These are phyloP conservation scores for Clostera curtula DNA, from an alignment of 2,888 invertebrate species.

Conservation along the genomic window DNA sequence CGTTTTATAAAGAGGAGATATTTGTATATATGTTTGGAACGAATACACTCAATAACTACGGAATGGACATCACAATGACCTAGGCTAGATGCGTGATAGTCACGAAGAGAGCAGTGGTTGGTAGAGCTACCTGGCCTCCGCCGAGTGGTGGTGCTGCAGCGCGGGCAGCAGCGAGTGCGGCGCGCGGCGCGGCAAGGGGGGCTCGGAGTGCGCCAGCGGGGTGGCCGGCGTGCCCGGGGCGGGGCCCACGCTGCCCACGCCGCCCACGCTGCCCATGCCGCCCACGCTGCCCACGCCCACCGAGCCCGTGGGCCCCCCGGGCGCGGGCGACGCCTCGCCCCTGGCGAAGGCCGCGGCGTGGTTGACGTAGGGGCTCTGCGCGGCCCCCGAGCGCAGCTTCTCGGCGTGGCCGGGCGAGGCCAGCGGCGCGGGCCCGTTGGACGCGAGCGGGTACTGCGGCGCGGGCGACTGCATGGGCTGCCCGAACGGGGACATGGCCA, in stretches of 20 bases:
- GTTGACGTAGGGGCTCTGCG: constrained; percentile 75
- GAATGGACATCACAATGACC: too few relatives aligned
- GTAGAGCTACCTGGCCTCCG: constrained; percentile 23
- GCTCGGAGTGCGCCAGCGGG: constrained; percentile 54
- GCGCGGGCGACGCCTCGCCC: constrained; percentile 29
- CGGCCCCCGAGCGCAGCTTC: constrained; percentile 60
- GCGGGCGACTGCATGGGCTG: constrained; percentile 77
- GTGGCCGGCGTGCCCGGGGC: constrained; percentile 54
- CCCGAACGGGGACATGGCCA: constrained; percentile 84
- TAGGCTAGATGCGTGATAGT: too few relatives aligned
- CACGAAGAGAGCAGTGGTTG: too few relatives aligned
- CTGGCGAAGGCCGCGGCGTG: constrained; percentile 36
- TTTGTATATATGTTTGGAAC: too few relatives aligned
- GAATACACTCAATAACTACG: too few relatives aligned
- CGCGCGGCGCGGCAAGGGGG: constrained; percentile 27
- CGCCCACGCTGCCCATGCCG: constrained; percentile 35
- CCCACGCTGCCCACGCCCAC: constrained; percentile 33
- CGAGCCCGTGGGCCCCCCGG: constrained; percentile 42
- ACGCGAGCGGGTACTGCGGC: constrained; percentile 73
- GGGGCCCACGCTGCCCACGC: constrained; percentile 23
- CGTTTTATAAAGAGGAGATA: too few relatives aligned
- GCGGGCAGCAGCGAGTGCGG: constrained; percentile 28
- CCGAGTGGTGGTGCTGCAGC: constrained; percentile 3
- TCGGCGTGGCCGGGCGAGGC: constrained; percentile 69
- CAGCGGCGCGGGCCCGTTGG: constrained; percentile 75